A percentile compares a stretch with the other conserved stretches of the same genome.
Conservation (phyloP, 2,797 vertebrate genomes). For the Pantherophis alleghaniensis region DNA sequence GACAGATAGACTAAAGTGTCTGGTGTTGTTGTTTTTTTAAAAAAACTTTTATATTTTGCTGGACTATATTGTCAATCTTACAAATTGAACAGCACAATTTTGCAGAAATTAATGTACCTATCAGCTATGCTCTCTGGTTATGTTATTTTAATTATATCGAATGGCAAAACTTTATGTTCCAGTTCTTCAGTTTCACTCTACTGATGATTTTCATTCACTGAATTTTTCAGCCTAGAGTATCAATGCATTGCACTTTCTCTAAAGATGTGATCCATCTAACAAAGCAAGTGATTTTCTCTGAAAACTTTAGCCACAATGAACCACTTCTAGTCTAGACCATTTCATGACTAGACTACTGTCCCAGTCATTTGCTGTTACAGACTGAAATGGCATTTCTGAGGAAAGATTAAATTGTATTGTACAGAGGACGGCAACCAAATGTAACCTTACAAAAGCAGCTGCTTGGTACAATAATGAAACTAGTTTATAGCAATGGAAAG, state of each 20-base stretch:
- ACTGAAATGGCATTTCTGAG: not conserved
- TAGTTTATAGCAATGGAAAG: not conserved
- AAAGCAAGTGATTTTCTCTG: not conserved
- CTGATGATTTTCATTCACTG: slow-evolving; percentile 1
- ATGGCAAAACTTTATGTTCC: slow-evolving; percentile 7
- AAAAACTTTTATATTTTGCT: not conserved
- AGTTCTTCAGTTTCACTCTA: not conserved
- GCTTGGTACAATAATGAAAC: not conserved
- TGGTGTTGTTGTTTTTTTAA: no score
- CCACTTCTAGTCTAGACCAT: not conserved
- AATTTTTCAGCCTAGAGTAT: slow-evolving; percentile 1
- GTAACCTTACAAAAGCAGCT: not conserved
- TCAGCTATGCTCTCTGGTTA: slow-evolving; percentile 8
- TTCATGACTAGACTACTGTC: not conserved
- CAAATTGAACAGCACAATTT: not conserved
- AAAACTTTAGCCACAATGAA: not conserved
- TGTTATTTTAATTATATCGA: slow-evolving; percentile 12
- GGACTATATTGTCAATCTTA: not conserved
- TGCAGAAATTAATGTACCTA: not conserved
- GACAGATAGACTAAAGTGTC: not conserved
- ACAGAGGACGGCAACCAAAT: not conserved
- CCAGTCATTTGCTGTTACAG: not conserved
- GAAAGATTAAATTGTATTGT: not conserved
- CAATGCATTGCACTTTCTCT: not conserved
- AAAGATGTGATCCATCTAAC: not conserved